Evolutionary conservation across 2,113 vertebrate genomes (phyloP).

Genomic region (Pan troglodytes): NHGRI_mPanTro3-v2.1_pri NC_072398.2:45239001-45239500

Average conservation of each 20-base stretch:
- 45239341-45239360: not conserved
- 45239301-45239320: conserved; percentile 37
- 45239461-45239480: not conserved
- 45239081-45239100: conserved; percentile 62
- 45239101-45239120: not conserved
- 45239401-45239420: accelerated
- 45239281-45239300: conserved; percentile 86
- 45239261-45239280: conserved; percentile 73
- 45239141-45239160: conserved; percentile 94
- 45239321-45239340: conserved; percentile 60
- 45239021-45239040: conserved; percentile 74
- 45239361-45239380: conserved; percentile 47
- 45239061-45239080: conserved; percentile 74
- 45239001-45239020: conserved; percentile 77
- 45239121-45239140: conserved; percentile 95
- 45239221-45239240: conserved; percentile 96
- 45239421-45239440: not conserved
- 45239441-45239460: not conserved
- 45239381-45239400: conserved; percentile 69
- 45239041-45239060: conserved; percentile 55
- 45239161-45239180: conserved; percentile 94
- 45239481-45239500: not conserved
- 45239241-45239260: conserved; percentile 88
- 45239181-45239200: conserved; percentile 91
- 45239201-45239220: conserved; percentile 93